phyloP scores from a whole-genome alignment of 2,888 invertebrate species.

The Blomia tropicalis region DNA sequence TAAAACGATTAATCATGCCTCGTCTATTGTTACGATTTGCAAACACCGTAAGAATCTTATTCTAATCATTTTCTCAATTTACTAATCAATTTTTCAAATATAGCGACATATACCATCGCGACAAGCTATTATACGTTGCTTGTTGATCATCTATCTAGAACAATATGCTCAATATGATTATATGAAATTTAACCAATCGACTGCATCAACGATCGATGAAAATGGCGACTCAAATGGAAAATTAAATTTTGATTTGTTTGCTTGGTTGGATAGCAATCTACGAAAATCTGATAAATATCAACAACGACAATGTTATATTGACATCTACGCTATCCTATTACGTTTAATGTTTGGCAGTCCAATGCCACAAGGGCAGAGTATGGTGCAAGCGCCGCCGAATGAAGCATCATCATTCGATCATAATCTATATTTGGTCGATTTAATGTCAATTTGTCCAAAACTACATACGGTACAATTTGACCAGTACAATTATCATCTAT shows the following conservation, averaged over 20 bases:
- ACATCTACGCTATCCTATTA: not conserved
- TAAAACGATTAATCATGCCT: not conserved
- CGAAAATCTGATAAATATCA: not conserved
- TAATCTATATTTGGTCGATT: not conserved
- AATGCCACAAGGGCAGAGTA: not conserved
- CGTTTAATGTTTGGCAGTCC: not conserved
- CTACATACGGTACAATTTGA: not conserved
- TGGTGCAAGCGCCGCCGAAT: not conserved
- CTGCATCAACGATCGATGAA: not conserved
- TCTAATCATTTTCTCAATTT: not conserved
- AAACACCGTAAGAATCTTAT: not conserved
- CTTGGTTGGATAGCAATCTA: slow-evolving; percentile 3
- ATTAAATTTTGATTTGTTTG: slow-evolving; percentile 11
- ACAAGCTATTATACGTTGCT: slow-evolving; percentile 1
- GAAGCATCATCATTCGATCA: not conserved
- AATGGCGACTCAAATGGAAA: not conserved
- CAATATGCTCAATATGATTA: slow-evolving; percentile 4
- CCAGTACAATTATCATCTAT: not conserved
- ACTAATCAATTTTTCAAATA: not conserved
- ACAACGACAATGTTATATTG: not conserved
- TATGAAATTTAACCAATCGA: not conserved
- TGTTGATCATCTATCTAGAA: slow-evolving; percentile 5
- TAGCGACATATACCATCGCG: slow-evolving; percentile 11
- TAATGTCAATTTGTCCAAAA: not conserved
- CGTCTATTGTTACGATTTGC: not conserved